A percentile compares a stretch with the other conserved stretches of the same genome.
phyloP scores from a whole-genome alignment of 1,140 invertebrate species.

The Papilio xuthus region DNA sequence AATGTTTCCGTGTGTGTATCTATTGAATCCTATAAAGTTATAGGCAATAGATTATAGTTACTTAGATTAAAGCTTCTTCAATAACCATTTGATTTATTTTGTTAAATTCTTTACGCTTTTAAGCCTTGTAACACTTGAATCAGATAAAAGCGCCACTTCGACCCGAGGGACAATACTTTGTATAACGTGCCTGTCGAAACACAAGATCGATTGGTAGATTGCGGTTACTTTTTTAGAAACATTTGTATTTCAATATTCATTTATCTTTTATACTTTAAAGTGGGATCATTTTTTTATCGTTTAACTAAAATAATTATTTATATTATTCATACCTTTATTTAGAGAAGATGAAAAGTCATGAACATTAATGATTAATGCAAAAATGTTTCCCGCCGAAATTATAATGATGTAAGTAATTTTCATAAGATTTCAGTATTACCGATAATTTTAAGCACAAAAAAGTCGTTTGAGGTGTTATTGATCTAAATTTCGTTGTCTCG shows the following conservation, averaged over 20 bases:
- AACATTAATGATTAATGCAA: constrained; percentile 36
- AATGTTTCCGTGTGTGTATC: background rate
- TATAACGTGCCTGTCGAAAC: constrained; percentile 3
- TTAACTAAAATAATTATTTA: background rate
- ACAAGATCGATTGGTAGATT: constrained; percentile 11
- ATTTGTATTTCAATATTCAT: background rate
- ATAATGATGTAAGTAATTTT: constrained; percentile 71
- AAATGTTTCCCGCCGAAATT: constrained; percentile 74
- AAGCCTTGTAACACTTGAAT: constrained; percentile 2
- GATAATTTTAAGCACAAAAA: constrained; percentile 55
- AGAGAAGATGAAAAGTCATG: constrained; percentile 14
- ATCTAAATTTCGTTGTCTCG: constrained; percentile 29
- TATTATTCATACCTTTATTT: constrained; percentile 32
- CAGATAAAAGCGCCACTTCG: background rate
- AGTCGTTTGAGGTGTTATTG: background rate
- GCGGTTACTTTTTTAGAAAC: background rate
- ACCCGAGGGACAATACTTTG: background rate
- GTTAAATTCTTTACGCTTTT: background rate
- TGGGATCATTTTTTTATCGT: background rate
- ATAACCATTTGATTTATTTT: background rate
- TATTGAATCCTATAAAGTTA: background rate
- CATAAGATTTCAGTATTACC: constrained; percentile 68
- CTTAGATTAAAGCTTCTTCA: background rate
- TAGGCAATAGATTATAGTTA: too few species aligned
- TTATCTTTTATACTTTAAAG: background rate